Evolutionary conservation across 2,797 vertebrate species (phyloP).

Genomic region (Myripristis jacobus): DNA sequence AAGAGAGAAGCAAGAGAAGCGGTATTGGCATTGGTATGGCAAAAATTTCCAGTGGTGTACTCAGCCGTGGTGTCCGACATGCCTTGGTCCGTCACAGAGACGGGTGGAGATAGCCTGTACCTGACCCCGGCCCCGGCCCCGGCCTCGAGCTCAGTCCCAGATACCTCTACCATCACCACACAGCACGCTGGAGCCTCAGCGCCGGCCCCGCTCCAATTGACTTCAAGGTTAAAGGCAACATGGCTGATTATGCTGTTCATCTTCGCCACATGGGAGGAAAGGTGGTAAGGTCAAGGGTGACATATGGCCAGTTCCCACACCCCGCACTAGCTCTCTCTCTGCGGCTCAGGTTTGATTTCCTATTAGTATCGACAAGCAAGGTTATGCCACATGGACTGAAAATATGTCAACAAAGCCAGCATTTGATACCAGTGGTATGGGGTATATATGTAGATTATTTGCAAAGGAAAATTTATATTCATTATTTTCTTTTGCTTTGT

Average conservation of each 20-base stretch:
- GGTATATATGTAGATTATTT: background rate
- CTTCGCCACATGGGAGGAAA: slow-evolving; percentile 53
- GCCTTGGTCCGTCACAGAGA: too few species aligned
- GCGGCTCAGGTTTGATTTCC: slow-evolving; percentile 58
- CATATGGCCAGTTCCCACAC: slow-evolving; percentile 56
- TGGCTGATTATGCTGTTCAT: slow-evolving; percentile 71
- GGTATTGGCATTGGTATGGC: too few species aligned
- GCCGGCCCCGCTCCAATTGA: slow-evolving; percentile 37
- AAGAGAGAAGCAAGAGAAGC: too few species aligned
- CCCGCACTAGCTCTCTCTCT: background rate
- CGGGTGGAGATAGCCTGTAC: slow-evolving; percentile 18
- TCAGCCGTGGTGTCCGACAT: background rate
- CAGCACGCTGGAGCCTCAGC: slow-evolving; percentile 16
- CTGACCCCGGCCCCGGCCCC: slow-evolving; percentile 29
- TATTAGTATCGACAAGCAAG: slow-evolving; percentile 53
- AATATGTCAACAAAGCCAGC: slow-evolving; percentile 19
- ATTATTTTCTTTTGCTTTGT: slow-evolving; percentile 1
- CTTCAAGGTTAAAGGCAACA: slow-evolving; percentile 79
- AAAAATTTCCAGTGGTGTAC: too few species aligned
- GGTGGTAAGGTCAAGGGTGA: slow-evolving; percentile 79
- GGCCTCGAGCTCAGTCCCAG: background rate
- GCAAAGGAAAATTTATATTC: background rate
- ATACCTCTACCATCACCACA: slow-evolving; percentile 1
- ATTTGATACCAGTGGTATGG: background rate
- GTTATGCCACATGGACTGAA: slow-evolving; percentile 26